phyloP scores from a whole-genome alignment of 2,113 vertebrate genomes.

The Clarias batrachus region DNA sequence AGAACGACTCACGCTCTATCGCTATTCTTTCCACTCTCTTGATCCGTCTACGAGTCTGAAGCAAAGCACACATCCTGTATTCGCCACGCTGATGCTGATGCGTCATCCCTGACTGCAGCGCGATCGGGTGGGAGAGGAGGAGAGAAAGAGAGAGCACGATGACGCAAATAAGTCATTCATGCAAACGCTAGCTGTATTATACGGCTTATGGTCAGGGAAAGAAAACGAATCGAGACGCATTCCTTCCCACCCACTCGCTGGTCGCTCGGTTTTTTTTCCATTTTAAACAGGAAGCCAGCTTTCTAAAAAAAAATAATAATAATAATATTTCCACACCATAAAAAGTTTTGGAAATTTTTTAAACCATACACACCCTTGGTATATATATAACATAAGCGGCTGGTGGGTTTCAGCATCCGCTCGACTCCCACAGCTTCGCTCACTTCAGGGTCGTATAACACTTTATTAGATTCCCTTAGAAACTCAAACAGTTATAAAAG shows the following conservation, averaged over 20 bases:
- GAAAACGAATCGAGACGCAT: background rate
- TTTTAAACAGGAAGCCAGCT: slow-evolving; percentile 35
- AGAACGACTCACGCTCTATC: slow-evolving; percentile 55
- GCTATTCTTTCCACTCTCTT: slow-evolving; percentile 32
- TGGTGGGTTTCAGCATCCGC: background rate
- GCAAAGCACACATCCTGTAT: slow-evolving; percentile 70
- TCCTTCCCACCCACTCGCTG: background rate
- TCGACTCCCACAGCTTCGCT: background rate
- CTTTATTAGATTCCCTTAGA: background rate
- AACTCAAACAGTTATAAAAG: background rate
- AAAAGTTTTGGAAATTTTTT: slow-evolving; percentile 27
- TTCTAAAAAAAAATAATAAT: slow-evolving; percentile 18
- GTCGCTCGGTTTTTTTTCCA: slow-evolving; percentile 6
- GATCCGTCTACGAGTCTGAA: slow-evolving; percentile 60
- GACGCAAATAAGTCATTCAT: slow-evolving; percentile 28
- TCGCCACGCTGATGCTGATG: slow-evolving; percentile 64
- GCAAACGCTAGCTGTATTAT: background rate
- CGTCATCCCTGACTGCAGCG: slow-evolving; percentile 74
- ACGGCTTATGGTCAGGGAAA: background rate
- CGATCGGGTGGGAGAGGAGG: slow-evolving; percentile 44
- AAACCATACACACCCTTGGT: background rate
- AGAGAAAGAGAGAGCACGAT: slow-evolving; percentile 46
- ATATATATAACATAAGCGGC: background rate
- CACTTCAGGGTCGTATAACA: background rate
- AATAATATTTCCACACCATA: slow-evolving; percentile 12